Base-by-base conservation (phyloP, 1,140 invertebrate species). In the Lethrus apterus region DNA sequence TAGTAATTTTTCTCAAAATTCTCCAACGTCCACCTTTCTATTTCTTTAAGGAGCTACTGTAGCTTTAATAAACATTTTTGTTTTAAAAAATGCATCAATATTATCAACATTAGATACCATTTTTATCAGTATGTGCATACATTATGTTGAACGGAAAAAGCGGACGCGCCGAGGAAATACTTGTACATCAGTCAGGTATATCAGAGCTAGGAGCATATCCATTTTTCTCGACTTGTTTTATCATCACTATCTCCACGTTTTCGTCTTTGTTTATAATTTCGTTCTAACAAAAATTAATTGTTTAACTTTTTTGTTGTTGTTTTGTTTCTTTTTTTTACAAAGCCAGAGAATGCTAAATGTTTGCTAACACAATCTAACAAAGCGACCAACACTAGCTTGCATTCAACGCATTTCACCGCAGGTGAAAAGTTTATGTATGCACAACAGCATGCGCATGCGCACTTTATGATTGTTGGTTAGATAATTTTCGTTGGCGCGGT, bases 151-250 rank as follows among this genome's bases (percentile, higher is more conserved):
- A n/a, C n/a, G n/a, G n/a, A n/a, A n/a, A n/a, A n/a, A n/a, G n/a
- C n/a, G n/a, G n/a, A n/a, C n/a, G n/a, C n/a, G n/a, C n/a, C n/a
- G n/a, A n/a, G n/a, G n/a, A n/a, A n/a, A n/a, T n/a, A n/a, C n/a
- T n/a, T n/a, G n/a, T n/a, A n/a, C 35, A 26, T 7, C 23, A 26
- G n/a, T 26, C 23, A 26, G 23, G 23, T 26, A 45, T 46, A 42
- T 50, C 42, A 29, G 29, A 43, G 30, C 35, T 50, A 55, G 53
- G 53, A 55, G 53, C 53, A 55, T 55, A 47, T 46, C 47, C 53
- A 55, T 55, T 5, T 24, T 21, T 20, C 18, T 45, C 26, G 21
- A 32, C 24, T 48, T 19, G 42, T 31, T 40, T 46, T 38, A 19
- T 44, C 31, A 24, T 35, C 23, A 24, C 38, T 51, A 36, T 51